phyloP scores from a whole-genome alignment of 2,797 vertebrate genomes.

The Phyllotis vaccarum region DNA sequence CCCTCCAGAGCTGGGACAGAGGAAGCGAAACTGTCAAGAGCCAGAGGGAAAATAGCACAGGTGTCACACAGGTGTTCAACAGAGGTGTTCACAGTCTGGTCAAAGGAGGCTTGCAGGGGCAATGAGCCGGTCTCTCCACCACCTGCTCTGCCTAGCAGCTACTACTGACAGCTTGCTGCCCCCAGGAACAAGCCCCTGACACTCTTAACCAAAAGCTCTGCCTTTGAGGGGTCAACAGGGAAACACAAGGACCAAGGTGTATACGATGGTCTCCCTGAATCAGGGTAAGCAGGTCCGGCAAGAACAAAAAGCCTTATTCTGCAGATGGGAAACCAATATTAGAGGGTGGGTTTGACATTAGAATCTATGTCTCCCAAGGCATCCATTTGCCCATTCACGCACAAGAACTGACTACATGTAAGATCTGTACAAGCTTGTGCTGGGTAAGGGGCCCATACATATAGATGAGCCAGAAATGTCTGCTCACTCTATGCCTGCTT shows the following conservation, averaged over 20 bases:
- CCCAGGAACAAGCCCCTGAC: neutral
- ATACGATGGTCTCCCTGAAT: neutral
- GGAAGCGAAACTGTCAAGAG: slow-evolving; percentile 16
- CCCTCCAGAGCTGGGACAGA: neutral
- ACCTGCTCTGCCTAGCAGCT: neutral
- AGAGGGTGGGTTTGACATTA: neutral
- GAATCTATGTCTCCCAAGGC: neutral
- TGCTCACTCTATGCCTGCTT: neutral
- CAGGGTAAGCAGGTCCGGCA: neutral
- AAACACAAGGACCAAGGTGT: neutral
- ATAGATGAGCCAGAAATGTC: neutral
- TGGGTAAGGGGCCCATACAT: neutral
- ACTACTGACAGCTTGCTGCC: neutral
- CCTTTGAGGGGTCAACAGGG: neutral
- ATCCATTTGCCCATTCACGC: neutral
- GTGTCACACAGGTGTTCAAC: neutral
- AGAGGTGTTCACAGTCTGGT: neutral
- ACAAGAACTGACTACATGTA: neutral
- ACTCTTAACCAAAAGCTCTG: neutral
- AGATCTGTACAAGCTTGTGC: neutral
- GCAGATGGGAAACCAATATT: neutral
- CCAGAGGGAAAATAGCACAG: neutral
- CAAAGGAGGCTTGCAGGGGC: neutral
- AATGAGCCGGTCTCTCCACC: neutral
- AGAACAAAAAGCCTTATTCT: neutral